Evolutionary conservation across 2,113 vertebrate genomes (phyloP), one percentile per base, ranked within the genome.

Genomic region (Columbina picui): DNA sequence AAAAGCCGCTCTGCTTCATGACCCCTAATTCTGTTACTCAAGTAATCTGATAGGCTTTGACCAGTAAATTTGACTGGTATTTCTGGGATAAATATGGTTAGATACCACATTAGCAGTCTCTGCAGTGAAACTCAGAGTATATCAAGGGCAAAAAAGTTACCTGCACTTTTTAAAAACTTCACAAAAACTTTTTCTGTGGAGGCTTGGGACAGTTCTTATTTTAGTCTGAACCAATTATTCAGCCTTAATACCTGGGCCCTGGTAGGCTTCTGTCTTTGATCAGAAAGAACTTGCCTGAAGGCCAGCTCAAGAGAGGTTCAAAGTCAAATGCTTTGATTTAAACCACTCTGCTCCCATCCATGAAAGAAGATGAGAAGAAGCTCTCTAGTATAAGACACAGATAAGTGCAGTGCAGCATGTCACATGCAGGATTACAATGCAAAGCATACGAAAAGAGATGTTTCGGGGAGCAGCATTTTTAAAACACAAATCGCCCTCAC

Each of bases 291-390:
- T 96, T 94, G 96, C 94, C 94, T 97, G 92, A 97, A 96, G 94
- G 95, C 96, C 93, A 92, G 94, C 96, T 96, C 93, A 94, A 84
- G 90, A 93, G 90, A 95, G 96, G 94, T 96, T 95, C 96, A 96
- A 97, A 97, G 93, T 96, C 96, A 97, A 95, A 92, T 92, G 90
- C 96, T 96, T 97, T 96, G 96, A 96, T 96, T 96, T 95, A 95
- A 96, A 94, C 90, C 96, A 92, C 83, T 90, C 94, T 96, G 96
- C 90, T 96, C 69, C 93, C 76, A 84, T 94, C 93, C 80, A 84
- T 92, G 92, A 96, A 95, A 97, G 96, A 90, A 94, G 92, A 95
- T 95, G 88, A 95, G 94, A 96, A 90, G 90, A 41, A 95, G 80
- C 83, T 94, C 79, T 89, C 92, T 79, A 68, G 76, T 73, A 50